phyloP scores from a whole-genome alignment of 2,888 invertebrate species.

The Rhagonycha fulva region DNA sequence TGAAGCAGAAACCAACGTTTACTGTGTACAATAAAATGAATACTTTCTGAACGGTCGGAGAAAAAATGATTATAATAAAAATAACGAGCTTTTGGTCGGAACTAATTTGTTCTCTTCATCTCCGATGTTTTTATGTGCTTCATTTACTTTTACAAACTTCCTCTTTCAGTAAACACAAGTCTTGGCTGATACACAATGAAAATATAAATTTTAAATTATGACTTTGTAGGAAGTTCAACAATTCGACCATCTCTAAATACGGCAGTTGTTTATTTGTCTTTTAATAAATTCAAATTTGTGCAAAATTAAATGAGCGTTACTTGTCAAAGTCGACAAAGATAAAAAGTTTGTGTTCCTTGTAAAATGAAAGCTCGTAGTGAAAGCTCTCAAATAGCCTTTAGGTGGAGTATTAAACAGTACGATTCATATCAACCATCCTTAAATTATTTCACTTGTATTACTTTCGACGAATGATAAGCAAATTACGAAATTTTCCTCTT shows the following conservation, averaged over 20 bases:
- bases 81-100: too few species aligned
- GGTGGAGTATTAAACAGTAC: conserved; percentile 27
- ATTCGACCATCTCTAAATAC: neutral
- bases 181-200: neutral
- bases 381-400: conserved; percentile 11
- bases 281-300: neutral
- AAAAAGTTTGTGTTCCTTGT: conserved; percentile 11
- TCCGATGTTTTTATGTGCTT: neutral
- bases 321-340: neutral
- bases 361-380: conserved; percentile 21
- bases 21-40: too few species aligned
- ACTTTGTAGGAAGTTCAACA: neutral
- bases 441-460: conserved; percentile 21
- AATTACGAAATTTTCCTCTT: conserved; percentile 23
- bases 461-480: conserved; percentile 26
- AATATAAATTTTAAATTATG: neutral
- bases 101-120: too few species aligned
- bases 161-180: neutral
- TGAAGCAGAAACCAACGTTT: too few species aligned
- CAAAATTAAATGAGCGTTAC: neutral
- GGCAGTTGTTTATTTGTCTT: neutral
- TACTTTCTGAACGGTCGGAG: too few species aligned
- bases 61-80: too few species aligned
- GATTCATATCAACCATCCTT: conserved; percentile 29
- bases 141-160: neutral